A percentile compares a stretch with the other conserved stretches of the same genome.
Evolutionary conservation across 2,113 vertebrate genomes (phyloP).

Genomic region (Albula glossodonta): DNA sequence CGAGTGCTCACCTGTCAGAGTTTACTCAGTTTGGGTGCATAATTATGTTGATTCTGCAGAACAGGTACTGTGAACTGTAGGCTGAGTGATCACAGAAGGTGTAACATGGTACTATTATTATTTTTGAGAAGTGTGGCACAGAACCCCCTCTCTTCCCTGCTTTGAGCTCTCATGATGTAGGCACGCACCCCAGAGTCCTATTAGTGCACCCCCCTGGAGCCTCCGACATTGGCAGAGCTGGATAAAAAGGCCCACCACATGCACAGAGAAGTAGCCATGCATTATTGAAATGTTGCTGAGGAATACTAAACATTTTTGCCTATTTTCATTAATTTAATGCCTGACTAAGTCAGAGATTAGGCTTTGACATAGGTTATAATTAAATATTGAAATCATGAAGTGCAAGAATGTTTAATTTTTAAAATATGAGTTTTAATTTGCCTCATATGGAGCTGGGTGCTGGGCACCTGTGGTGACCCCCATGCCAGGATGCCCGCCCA

Average conservation of each 20-base stretch:
- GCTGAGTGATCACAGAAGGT: slow-evolving; percentile 57
- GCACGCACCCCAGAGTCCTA: slow-evolving; percentile 61
- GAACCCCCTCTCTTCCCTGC: slow-evolving; percentile 48
- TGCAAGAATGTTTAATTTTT: slow-evolving; percentile 91
- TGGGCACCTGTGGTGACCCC: slow-evolving; percentile 88
- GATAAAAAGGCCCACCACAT: slow-evolving; percentile 38
- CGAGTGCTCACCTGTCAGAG: no score
- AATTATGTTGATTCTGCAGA: slow-evolving; percentile 33
- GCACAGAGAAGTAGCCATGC: slow-evolving; percentile 56
- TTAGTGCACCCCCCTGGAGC: slow-evolving; percentile 50
- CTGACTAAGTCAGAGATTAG: slow-evolving; percentile 93
- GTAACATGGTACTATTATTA: slow-evolving; percentile 33
- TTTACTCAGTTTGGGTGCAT: slow-evolving; percentile 50
- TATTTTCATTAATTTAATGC: slow-evolving; percentile 94
- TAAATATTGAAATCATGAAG: slow-evolving; percentile 99
- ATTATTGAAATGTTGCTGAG: slow-evolving; percentile 70
- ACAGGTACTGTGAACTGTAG: neutral
- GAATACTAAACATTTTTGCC: slow-evolving; percentile 75
- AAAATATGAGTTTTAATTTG: slow-evolving; percentile 99
- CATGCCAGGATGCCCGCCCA: slow-evolving; percentile 85
- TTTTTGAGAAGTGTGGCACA: slow-evolving; percentile 57
- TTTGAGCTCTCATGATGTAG: slow-evolving; percentile 4
- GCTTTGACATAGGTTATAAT: slow-evolving; percentile 96
- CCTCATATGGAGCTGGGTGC: slow-evolving; percentile 88
- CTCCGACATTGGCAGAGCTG: slow-evolving; percentile 40